Evolutionary conservation across 2,888 invertebrate genomes (phyloP).

Genomic region (Synergus itoensis): DNA sequence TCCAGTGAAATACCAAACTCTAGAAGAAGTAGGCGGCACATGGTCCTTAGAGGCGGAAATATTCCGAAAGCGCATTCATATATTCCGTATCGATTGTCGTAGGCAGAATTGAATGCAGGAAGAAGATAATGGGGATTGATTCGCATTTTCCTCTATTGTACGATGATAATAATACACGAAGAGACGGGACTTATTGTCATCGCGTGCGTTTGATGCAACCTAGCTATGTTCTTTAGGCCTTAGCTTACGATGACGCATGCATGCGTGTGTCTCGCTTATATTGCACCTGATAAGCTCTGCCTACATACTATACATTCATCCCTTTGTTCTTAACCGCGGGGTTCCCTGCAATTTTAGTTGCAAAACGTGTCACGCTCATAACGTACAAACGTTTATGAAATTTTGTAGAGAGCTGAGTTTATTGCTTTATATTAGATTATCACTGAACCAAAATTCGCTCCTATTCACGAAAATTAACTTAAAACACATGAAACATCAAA

Average conservation of each 20-base stretch:
- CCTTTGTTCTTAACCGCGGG: conserved; percentile 44
- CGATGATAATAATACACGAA: conserved; percentile 34
- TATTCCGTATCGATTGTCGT: conserved; percentile 37
- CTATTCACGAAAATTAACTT: too few species aligned
- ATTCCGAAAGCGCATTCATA: conserved; percentile 35
- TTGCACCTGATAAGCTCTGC: conserved; percentile 56
- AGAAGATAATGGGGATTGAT: conserved; percentile 38
- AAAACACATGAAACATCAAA: not conserved
- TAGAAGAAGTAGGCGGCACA: conserved; percentile 27
- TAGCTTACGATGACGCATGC: conserved; percentile 44
- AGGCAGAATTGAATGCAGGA: conserved; percentile 2
- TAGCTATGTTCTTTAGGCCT: conserved; percentile 7
- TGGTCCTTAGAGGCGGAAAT: conserved; percentile 34
- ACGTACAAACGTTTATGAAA: conserved; percentile 13
- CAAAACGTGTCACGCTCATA: conserved; percentile 34
- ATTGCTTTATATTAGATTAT: not conserved
- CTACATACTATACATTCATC: conserved; percentile 20
- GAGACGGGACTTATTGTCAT: conserved; percentile 34
- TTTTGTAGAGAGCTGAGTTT: conserved; percentile 28
- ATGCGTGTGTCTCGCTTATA: conserved; percentile 49
- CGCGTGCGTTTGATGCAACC: conserved; percentile 19
- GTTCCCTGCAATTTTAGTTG: conserved; percentile 12
- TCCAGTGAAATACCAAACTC: conserved; percentile 28
- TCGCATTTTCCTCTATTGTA: conserved; percentile 40
- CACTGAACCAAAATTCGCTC: not conserved